Conservation (phyloP, 2,113 vertebrate genomes). For the Cichladusa arquata region DNA sequence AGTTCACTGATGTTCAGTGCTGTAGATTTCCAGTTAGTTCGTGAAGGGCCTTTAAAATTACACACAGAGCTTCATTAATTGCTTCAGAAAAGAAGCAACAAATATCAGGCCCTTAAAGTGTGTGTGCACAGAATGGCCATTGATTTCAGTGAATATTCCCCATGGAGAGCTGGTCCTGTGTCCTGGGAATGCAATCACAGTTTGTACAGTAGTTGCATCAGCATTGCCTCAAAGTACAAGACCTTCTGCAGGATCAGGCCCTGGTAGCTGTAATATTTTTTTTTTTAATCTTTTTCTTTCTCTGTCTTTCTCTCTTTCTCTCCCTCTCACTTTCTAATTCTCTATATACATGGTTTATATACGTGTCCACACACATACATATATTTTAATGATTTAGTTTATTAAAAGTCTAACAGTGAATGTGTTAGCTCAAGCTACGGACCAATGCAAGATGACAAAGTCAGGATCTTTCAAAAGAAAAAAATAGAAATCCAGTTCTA, state of each 20-base stretch:
- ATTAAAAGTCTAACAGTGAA: neutral
- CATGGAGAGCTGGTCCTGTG: neutral
- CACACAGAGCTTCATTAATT: conserved; percentile 65
- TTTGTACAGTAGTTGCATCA: neutral
- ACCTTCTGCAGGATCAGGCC: neutral
- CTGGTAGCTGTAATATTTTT: neutral
- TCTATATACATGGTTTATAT: accelerated
- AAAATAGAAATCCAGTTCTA: neutral
- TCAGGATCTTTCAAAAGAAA: neutral
- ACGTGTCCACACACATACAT: accelerated
- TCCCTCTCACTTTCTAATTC: neutral
- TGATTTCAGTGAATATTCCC: conserved; percentile 12
- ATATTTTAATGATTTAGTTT: neutral
- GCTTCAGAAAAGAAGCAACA: conserved; percentile 38
- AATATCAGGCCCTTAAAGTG: neutral
- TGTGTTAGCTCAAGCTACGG: neutral
- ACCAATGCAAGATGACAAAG: neutral
- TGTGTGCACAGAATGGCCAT: conserved; percentile 32
- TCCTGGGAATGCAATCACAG: neutral
- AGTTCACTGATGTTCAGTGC: conserved; percentile 51
- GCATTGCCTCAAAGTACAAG: neutral
- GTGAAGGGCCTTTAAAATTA: conserved; percentile 58
- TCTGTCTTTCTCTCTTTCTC: accelerated
- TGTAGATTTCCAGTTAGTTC: conserved; percentile 54
- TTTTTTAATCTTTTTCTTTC: neutral